These are phyloP conservation scores for Calycopis cecrops DNA, from an alignment of 1,140 invertebrate species.

Conservation along the genomic window DNA sequence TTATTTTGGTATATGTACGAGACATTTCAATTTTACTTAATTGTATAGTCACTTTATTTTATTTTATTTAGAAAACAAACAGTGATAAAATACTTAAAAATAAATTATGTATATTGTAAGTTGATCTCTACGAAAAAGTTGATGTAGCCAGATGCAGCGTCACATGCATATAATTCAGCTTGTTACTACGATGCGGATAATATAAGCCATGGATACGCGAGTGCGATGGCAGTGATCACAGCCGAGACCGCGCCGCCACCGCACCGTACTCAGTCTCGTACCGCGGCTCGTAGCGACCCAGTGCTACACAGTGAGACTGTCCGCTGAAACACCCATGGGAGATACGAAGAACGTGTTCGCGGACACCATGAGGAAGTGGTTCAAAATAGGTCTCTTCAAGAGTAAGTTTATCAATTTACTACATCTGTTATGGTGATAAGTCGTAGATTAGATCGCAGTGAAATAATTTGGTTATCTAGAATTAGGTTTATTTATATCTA, in stretches of 20 bases:
- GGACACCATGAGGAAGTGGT: slow-evolving; percentile 61
- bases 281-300: background rate
- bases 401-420: slow-evolving; percentile 40
- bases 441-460: too few relatives aligned
- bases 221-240: background rate
- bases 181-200: background rate
- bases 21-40: too few relatives aligned
- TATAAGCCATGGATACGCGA: background rate
- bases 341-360: slow-evolving; percentile 45
- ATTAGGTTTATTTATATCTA: too few relatives aligned
- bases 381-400: slow-evolving; percentile 65
- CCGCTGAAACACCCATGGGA: slow-evolving; percentile 17
- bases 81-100: too few relatives aligned
- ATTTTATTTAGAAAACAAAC: too few relatives aligned
- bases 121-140: too few relatives aligned
- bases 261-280: background rate
- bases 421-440: background rate
- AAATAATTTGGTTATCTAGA: too few relatives aligned
- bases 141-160: too few relatives aligned
- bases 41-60: too few relatives aligned
- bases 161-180: too few relatives aligned
- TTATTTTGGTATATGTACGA: too few relatives aligned
- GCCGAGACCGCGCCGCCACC: background rate
- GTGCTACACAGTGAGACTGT: background rate
- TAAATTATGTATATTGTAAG: too few relatives aligned